Evolutionary conservation across 2,113 vertebrate species (phyloP), one percentile per base, ranked within the genome.

Genomic region (Notarius lentiginosus): DNA sequence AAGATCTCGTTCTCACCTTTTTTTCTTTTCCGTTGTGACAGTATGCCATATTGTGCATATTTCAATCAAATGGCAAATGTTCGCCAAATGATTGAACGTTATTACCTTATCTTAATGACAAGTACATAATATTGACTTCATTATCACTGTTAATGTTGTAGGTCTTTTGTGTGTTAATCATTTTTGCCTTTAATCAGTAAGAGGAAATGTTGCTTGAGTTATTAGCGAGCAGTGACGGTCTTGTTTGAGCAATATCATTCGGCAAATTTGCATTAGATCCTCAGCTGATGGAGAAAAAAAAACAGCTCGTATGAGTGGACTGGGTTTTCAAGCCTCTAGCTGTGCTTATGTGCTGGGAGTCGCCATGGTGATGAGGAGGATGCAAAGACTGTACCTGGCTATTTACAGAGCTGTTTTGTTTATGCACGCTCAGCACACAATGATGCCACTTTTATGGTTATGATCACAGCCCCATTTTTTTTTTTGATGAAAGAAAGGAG

Each of bases 341-440:
- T 85, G 83, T 80, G 30, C 83, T 83, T 84, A 84, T 87, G 68
- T 85, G 79, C 53, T 18, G 72, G 9, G 17, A 58, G 92, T 93
- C 91, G 79, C 89, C 92, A 94, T 94, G 92, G 84, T 87, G 47
- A 93, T 92, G 82, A 87, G 27, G 87, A 34, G 55, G 79, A 80
- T 83, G 72, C 63, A 84, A 53, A 79, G 49, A 55, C 75, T 82
- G 84, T 90, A 55, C 22, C 51, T 84, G 75, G 55, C 58, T 79
- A 76, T 86, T 88, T 87, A 65, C 88, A 85, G 88, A 85, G 6
- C 85, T 73, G 85, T 86, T 89, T 73, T 81, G 79, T 51, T 85
- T 66, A 88, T 47, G 20, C 3, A 4, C 30, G 47, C 53, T 47
- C 55, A 30, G 79, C 66, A 60, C 79, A 58, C 85, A 17, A 2